Conservation (phyloP, 37 sponge, comb jelly and placozoan species). For the Cliona cf. orientalis region DNA sequence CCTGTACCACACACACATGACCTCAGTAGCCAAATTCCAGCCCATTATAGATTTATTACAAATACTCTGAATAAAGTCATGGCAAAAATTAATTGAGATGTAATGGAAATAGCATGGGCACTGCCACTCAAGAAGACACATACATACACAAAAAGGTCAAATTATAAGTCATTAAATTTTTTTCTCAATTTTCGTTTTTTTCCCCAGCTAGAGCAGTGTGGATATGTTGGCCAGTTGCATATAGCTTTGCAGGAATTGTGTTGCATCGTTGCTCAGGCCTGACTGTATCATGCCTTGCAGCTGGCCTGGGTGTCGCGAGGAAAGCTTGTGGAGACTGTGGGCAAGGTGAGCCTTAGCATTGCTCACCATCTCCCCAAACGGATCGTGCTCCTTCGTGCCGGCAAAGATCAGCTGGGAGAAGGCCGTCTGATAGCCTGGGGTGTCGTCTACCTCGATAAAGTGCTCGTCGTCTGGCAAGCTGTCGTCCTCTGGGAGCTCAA, state of each 20-base stretch:
- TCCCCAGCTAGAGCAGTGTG: slow-evolving; percentile 43
- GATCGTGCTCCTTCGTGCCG: slow-evolving; percentile 84
- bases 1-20: too few species aligned
- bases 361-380: slow-evolving; percentile 68
- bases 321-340: slow-evolving; percentile 76
- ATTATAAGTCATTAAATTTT: too few species aligned
- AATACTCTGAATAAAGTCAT: too few species aligned
- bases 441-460: slow-evolving; percentile 97
- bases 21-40: too few species aligned
- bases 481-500: slow-evolving; percentile 91
- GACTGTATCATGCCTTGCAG: slow-evolving; percentile 72
- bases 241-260: slow-evolving; percentile 78
- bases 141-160: too few species aligned
- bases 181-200: too few species aligned
- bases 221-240: slow-evolving; percentile 82
- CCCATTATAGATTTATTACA: too few species aligned
- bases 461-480: slow-evolving; percentile 90
- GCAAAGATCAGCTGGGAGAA: slow-evolving; percentile 91
- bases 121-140: too few species aligned
- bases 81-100: too few species aligned
- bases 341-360: slow-evolving; percentile 84
- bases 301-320: slow-evolving; percentile 84
- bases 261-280: slow-evolving; percentile 64
- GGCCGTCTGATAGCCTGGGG: slow-evolving; percentile 96
- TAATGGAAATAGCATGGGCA: too few species aligned